phyloP scores from a whole-genome alignment of 2,797 vertebrate genomes.

The Tenualosa thibaudeaui region DNA sequence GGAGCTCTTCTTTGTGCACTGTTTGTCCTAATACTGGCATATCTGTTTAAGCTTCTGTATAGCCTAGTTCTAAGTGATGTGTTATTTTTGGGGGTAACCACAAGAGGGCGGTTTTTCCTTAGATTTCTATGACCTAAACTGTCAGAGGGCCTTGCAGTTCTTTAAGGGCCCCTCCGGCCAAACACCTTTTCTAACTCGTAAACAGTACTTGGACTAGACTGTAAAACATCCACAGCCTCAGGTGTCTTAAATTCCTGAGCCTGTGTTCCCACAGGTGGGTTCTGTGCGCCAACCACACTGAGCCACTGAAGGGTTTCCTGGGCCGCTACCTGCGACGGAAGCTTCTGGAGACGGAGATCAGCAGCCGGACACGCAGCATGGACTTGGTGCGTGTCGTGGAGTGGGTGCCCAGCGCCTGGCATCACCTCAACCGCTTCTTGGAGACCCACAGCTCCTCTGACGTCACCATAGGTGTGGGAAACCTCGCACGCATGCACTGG shows the following conservation, averaged over 20 bases:
- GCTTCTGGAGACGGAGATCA: conserved; percentile 85
- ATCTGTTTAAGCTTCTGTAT: neutral
- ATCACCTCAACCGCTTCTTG: conserved; percentile 86
- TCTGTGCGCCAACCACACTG: conserved; percentile 85
- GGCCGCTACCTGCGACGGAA: conserved; percentile 83
- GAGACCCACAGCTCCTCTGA: conserved; percentile 88
- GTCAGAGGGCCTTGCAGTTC: neutral
- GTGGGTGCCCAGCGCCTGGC: conserved; percentile 88
- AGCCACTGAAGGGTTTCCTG: conserved; percentile 86
- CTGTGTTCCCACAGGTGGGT: conserved; percentile 70
- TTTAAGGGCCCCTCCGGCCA: neutral
- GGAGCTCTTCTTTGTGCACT: neutral
- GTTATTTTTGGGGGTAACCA: conserved; percentile 18
- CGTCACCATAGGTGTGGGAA: conserved; percentile 82
- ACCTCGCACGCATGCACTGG: neutral
- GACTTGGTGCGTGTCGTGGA: conserved; percentile 84
- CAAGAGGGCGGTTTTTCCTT: conserved; percentile 32
- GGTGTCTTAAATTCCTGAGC: neutral
- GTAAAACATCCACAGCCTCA: neutral
- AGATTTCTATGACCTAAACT: neutral
- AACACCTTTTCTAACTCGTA: neutral
- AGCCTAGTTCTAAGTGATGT: neutral
- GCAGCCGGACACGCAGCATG: conserved; percentile 74
- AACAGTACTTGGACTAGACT: neutral
- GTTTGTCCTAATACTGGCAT: neutral